Evolutionary conservation across 1,140 invertebrate genomes (phyloP), one percentile per base, ranked within the genome.

Genomic region (Sinonovacula constricta): DNA sequence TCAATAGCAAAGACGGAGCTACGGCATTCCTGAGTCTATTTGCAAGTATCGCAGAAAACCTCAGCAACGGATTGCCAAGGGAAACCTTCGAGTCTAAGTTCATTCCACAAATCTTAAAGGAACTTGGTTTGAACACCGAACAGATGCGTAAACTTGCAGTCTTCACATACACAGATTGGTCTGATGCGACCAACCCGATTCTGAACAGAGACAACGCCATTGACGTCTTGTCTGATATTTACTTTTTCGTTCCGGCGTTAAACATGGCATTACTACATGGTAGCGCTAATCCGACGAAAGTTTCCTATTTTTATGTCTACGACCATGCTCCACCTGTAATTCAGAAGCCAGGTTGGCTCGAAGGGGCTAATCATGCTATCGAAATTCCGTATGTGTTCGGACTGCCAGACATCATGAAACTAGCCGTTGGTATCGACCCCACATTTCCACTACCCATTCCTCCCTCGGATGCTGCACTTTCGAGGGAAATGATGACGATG

Each of bases 1-100:
- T 76, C 3, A 59, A 59, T 0, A 76, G 72, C 56, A 57, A 56
- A 14, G 72, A 76, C 24, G 72, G 72, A 1, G 72, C 72, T 1
- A 57, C 57, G 31, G 56, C 56, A n/a, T 53, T 3, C 49, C 18
- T n/a, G 18, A 22, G 49, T 3, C 18, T n/a, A 18, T 53, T 3
- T 22, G 18, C 18, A 3, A 10, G 18, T n/a, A 22, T 59, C 3
- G 12, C 3, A 24, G 33, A 34, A 14, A 26, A 63, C 24, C 7
- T 70, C n/a, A 0, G 31, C 12, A 26, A 57, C 18, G 68, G 68
- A 2, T 10, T 74, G 24, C 24, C 59, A 24, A 7, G 45, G 22
- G 2, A 1, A 10, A 33, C 34, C 3, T 65, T 63, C 45, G 30
- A 74, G 34, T 24, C 12, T 34, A 15, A 33, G 22, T 62, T 63